Evolutionary conservation across 2,888 invertebrate genomes (phyloP), one percentile per base, ranked within the genome.

Genomic region (Lithosia quadra): DNA sequence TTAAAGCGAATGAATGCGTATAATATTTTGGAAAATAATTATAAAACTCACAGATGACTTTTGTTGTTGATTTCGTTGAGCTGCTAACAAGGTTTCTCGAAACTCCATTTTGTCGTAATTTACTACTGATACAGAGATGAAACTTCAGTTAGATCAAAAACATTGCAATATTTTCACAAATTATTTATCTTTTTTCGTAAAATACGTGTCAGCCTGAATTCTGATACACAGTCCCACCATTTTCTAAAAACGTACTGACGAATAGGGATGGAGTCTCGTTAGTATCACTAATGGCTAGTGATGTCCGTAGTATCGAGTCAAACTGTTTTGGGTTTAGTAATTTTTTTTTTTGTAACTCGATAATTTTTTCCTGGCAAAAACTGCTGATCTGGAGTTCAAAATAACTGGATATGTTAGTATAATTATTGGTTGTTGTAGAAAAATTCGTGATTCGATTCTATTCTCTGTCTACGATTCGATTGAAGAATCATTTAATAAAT

Each of bases 191-290:
- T 86, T 87, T 88, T 86, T 86, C 85, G 73, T 79, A 88, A 93
- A 92, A 92, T 94, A 94, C 94, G 94, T 95, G 94, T 94, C 94
- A 92, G 86, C 88, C 81, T 81, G 74, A 79, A 85, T 83, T 85
- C 84, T 83, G 85, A 91, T 88, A 92, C 85, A 91, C 93, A 87
- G 91, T 87, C 94, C 91, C 72, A 89, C 93, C 93, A 94, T 94
- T 93, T 95, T 94, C 94, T 94, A 90, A 92, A 94, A 94, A 93
- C 88, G 89, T 92, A 95, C 94, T 94, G 89, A 92, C 85, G 84
- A 85, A 79, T 84, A 43, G 49, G 24, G 85, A 66, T 63, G 68
- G 62, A 9, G 53, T 36, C 15, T 24, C n/a, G 15, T 53, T 68
- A 67, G 56, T 70, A 53, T 39, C 28, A 73, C 68, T 70, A 68